Base-by-base conservation (phyloP, 2,113 vertebrate species). In the Emydocephalus ijimae region DNA sequence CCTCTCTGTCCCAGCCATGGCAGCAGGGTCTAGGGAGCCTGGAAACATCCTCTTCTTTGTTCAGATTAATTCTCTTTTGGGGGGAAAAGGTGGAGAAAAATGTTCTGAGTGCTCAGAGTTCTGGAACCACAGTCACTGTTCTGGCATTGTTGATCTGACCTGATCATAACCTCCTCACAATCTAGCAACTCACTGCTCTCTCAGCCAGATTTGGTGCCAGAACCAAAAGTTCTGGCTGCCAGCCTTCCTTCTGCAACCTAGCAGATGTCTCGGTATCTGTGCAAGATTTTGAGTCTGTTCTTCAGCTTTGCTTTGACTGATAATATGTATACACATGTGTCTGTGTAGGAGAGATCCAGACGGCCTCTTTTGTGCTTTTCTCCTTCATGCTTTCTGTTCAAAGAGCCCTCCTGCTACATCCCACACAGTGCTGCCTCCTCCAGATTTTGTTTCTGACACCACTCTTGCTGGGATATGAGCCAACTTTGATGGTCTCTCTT, bases 161-260 rank as follows among this genome's bases (percentile, higher is more conserved):
- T 59, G 92, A 87, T 93, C 88, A 64, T 57, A 93, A 50, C 69
- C 92, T 89, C 69, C 88, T 89, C 85, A 45, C 34, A 57, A 85
- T 85, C 74, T 52, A 50, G 92, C 55, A 26, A 90, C 81, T 90
- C 21, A 55, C 45, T 86, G 88, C 81, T 43, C 74, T 87, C 89
- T 89, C n/a, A 87, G 39, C 45, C 56, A 90, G 34, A 93, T 93
- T 85, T 93, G 92, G 92, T 89, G 92, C 61, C 54, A 24, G 92
- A 90, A 93, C 92, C 92, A 64, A 93, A 93, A 34, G 92, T 93
- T 89, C 92, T 93, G 92, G 92, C 92, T 93, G 45, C 8, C 23
- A 39, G 74, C 92, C 89, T 0, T 64, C 92, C 92, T 87, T 90
- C 89, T 92, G 92, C 61, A 90, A 86, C 74, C 88, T 29, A 87